Percentiles rank a stretch among this genome's conserved stretches.
These are phyloP conservation scores for Leucophenga varia DNA, from an alignment of 1,140 invertebrate species.

Conservation along the genomic window DNA sequence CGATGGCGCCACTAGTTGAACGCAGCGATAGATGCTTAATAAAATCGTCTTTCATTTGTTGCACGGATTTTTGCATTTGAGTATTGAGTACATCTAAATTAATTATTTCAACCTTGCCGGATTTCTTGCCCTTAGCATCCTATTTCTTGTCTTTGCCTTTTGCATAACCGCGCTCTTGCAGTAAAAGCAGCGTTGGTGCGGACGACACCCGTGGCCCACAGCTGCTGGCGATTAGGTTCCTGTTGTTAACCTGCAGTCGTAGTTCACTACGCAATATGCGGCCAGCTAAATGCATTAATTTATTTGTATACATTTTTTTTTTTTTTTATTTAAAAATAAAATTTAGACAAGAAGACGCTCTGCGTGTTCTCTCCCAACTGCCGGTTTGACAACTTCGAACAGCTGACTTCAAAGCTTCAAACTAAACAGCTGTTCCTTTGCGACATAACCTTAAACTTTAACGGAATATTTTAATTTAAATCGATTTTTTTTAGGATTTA, in stretches of 20 bases:
- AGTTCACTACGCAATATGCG: no score
- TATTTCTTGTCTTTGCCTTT: constrained; percentile 69
- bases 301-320: constrained; percentile 22
- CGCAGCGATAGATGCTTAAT: constrained; percentile 75
- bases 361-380: no score
- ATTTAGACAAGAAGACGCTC: no score
- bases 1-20: constrained; percentile 74
- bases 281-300: constrained; percentile 20
- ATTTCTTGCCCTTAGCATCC: constrained; percentile 61
- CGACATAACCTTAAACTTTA: no score
- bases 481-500: constrained; percentile 31
- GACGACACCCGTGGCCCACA: background rate
- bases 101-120: constrained; percentile 71
- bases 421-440: no score
- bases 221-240: background rate
- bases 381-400: no score
- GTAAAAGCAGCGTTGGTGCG: no score
- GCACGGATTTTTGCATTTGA: constrained; percentile 67
- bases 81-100: constrained; percentile 68
- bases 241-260: background rate
- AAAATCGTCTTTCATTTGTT: constrained; percentile 76
- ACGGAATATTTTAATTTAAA: no score
- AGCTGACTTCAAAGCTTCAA: no score
- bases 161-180: constrained; percentile 58
- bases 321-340: constrained; percentile 15